Evolutionary conservation across 2,797 vertebrate species (phyloP).

Genomic region (Xenopus petersii): DNA sequence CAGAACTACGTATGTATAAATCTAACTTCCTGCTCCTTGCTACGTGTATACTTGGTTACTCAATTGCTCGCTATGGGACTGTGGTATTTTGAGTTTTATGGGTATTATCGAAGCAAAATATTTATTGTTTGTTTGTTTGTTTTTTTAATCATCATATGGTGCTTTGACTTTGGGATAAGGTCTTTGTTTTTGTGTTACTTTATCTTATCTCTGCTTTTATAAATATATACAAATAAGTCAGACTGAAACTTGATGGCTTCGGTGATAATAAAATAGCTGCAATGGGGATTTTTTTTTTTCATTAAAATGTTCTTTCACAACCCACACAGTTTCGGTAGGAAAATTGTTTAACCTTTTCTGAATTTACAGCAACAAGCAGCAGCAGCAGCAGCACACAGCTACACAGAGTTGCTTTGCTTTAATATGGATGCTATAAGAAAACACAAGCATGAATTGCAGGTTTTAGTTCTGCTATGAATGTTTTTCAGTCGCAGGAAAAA

Average conservation of each 20-base stretch:
- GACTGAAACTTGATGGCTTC: conserved; percentile 96
- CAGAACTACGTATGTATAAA: not conserved
- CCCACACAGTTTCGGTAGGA: conserved; percentile 97
- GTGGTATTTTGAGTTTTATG: conserved; percentile 5
- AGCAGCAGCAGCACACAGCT: conserved; percentile 24
- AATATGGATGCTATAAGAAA: conserved; percentile 23
- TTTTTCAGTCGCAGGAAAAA: not conserved
- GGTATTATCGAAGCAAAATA: not conserved
- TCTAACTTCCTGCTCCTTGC: conserved; percentile 18
- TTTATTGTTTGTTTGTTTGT: conserved; percentile 31
- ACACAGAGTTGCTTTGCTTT: conserved; percentile 17
- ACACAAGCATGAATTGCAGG: conserved; percentile 52
- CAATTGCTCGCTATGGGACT: not conserved
- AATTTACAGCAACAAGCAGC: conserved; percentile 56
- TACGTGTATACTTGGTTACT: not conserved
- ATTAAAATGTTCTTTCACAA: conserved; percentile 90
- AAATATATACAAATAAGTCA: conserved; percentile 98
- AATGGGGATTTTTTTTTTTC: conserved; percentile 90
- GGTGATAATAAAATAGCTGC: conserved; percentile 94
- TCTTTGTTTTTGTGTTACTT: conserved; percentile 71
- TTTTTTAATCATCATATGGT: conserved; percentile 36
- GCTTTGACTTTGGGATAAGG: conserved; percentile 62
- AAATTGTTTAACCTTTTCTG: conserved; percentile 93
- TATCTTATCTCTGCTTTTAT: conserved; percentile 91
- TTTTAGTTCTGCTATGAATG: conserved; percentile 55